Evolutionary conservation across 2,797 vertebrate genomes (phyloP), one percentile per base, ranked within the genome.

Genomic region (Hemitrygon akajei): DNA sequence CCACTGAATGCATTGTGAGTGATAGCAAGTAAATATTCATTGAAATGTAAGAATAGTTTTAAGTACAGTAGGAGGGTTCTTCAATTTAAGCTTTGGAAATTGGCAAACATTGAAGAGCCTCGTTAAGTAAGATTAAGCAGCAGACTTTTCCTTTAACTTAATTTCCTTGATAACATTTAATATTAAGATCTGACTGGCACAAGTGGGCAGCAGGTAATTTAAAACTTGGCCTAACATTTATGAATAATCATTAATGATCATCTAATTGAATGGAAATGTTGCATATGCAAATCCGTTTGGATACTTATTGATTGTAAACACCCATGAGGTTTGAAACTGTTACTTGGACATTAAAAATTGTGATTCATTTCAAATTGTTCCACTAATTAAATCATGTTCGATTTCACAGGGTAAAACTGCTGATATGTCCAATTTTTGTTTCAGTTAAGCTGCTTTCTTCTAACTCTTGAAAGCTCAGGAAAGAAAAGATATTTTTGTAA

Each of bases 361-460:
- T 80, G 91, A 84, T 91, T 94, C 93, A 87, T 93, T 91, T 34
- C 77, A 56, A 75, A 34, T 76, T 63, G 92, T 93, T 77, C 69
- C 40, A 84, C 87, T 94, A 71, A 91, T 94, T 87, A 94, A 94
- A 94, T 40, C 16, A n/a, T 58, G 25, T 79, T 93, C 1, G 2
- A 87, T 92, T 71, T 91, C 76, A 58, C 87, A 58, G 40, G 58
- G 66, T 22, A 60, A 91, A 69, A 60, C 63, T 66, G 94, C 93
- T 91, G 94, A 94, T 73, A 73, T 69, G 30, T 25, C 34, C 16
- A 4, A 10, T 22, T 25, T 69, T 66, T 20, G 25, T 75, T 71
- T 69, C n/a, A 25, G 58, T 7, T 87, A n/a, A 66, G 56, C 66
- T 34, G 10, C 34, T 91, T 34, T 89, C 58, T 66, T 5, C 86